Percentiles rank a stretch among this genome's conserved stretches.
Conservation (phyloP, 2,113 vertebrate species). For the Xiphophorus hellerii region DNA sequence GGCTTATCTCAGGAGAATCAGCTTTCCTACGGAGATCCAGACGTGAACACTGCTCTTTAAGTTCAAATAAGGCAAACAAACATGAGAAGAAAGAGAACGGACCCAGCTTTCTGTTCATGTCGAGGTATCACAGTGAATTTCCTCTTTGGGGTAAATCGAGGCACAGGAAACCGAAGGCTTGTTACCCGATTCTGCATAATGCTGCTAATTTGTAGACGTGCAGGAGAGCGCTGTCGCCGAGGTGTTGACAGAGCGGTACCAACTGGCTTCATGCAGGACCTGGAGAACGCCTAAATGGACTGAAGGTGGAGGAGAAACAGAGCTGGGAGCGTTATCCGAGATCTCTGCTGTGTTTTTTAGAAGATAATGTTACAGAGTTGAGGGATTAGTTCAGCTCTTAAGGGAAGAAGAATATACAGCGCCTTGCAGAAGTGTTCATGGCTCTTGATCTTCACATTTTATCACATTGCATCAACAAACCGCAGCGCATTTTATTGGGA, state of each 20-base stretch:
- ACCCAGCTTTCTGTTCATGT: slow-evolving; percentile 17
- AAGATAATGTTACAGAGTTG: background rate
- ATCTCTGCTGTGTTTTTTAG: slow-evolving; percentile 3
- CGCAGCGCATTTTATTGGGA: background rate
- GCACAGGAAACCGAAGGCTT: slow-evolving; percentile 13
- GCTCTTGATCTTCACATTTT: background rate
- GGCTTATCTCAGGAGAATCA: background rate
- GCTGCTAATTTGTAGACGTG: slow-evolving; percentile 42
- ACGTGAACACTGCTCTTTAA: no score
- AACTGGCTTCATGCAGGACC: slow-evolving; percentile 47
- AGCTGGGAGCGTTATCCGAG: slow-evolving; percentile 37
- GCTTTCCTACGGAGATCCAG: background rate
- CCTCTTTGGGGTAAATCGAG: slow-evolving; percentile 40
- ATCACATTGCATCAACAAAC: background rate
- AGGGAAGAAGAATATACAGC: background rate
- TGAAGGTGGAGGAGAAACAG: slow-evolving; percentile 16
- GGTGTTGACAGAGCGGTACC: slow-evolving; percentile 65
- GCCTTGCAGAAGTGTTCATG: background rate
- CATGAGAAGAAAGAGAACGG: slow-evolving; percentile 34
- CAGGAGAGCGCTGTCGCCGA: slow-evolving; percentile 28
- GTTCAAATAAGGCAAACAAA: slow-evolving; percentile 40
- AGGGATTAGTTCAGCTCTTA: background rate
- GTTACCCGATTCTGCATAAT: slow-evolving; percentile 53
- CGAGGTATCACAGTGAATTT: slow-evolving; percentile 50
- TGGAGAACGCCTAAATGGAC: slow-evolving; percentile 23